Conservation (phyloP, 2,113 vertebrate genomes). For the Hypomesus transpacificus region DNA sequence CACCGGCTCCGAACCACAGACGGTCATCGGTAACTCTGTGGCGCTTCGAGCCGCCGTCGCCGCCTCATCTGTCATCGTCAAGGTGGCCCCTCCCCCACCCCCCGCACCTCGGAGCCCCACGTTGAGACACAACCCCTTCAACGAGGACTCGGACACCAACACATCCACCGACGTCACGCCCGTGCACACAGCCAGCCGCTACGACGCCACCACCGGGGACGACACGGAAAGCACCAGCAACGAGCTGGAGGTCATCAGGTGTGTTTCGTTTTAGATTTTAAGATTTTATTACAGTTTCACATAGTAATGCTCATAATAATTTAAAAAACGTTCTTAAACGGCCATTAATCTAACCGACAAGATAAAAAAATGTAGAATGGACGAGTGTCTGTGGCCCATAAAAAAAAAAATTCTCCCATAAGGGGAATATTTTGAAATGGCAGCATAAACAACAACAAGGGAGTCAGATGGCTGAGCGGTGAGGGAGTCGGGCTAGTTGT, state of each 20-base stretch:
- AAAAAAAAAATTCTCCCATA: too few species aligned
- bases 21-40: conserved; percentile 66
- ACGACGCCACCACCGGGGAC: conserved; percentile 54
- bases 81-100: conserved; percentile 11
- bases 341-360: too few species aligned
- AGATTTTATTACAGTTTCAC: too few species aligned
- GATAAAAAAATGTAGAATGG: too few species aligned
- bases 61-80: conserved; percentile 31
- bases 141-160: conserved; percentile 73
- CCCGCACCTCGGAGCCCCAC: conserved; percentile 74
- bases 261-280: too few species aligned
- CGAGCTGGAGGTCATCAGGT: conserved; percentile 96
- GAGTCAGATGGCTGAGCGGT: too few species aligned
- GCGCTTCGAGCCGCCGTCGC: conserved; percentile 28
- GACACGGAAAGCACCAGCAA: conserved; percentile 63
- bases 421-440: too few species aligned
- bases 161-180: conserved; percentile 85
- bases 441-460: too few species aligned
- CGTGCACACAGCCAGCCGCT: conserved; percentile 69
- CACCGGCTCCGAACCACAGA: conserved; percentile 75
- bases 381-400: too few species aligned
- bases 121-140: conserved; percentile 89
- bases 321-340: too few species aligned
- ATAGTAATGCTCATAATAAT: too few species aligned
- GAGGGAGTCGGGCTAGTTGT: too few species aligned